phyloP scores from a whole-genome alignment of 2,888 invertebrate genomes.

The Leucoma salicis region DNA sequence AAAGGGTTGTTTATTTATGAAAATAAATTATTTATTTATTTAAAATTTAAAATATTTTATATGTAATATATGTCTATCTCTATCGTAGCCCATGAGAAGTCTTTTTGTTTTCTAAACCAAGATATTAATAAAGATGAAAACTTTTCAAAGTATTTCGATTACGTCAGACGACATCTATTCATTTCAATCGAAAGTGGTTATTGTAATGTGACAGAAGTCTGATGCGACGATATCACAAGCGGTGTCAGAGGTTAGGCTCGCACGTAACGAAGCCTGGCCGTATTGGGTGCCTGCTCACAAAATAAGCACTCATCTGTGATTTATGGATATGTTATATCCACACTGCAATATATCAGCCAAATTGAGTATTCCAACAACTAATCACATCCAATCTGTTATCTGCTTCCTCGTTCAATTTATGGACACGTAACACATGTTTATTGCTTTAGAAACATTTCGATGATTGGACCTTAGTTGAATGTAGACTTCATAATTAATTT shows the following conservation, averaged over 20 bases:
- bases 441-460: conserved; percentile 5
- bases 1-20: too few species aligned
- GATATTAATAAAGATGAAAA: too few species aligned
- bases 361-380: conserved; percentile 1
- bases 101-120: too few species aligned
- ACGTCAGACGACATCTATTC: too few species aligned
- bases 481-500: too few species aligned
- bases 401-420: conserved; percentile 7
- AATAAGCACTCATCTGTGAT: conserved; percentile 3
- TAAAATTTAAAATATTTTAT: too few species aligned
- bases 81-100: too few species aligned
- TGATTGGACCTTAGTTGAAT: background rate
- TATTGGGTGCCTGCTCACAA: background rate
- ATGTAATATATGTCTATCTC: too few species aligned
- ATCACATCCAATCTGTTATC: background rate
- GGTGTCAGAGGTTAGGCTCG: conserved; percentile 40
- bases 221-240: conserved; percentile 20
- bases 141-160: too few species aligned
- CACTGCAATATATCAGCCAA: background rate
- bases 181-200: conserved; percentile 34
- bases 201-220: conserved; percentile 24
- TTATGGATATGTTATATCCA: conserved; percentile 15
- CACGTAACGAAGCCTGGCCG: conserved; percentile 10
- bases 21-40: too few species aligned
- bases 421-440: conserved; percentile 16